Conservation (phyloP, 2,797 vertebrate species). For the Sebastes alutus region DNA sequence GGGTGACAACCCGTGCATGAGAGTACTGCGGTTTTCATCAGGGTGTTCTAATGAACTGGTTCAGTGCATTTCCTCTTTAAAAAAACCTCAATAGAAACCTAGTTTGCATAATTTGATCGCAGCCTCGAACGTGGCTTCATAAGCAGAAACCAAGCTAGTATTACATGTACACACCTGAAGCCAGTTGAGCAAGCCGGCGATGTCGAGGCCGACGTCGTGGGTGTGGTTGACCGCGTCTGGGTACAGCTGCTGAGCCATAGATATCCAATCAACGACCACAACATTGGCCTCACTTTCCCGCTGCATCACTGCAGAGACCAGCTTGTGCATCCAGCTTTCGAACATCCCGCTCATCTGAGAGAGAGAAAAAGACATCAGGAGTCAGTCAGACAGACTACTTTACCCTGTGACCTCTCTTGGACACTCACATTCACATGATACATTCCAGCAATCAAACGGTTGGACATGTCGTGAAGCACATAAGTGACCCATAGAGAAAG, state of each 20-base stretch:
- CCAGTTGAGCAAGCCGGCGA: constrained; percentile 90
- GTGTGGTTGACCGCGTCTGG: constrained; percentile 91
- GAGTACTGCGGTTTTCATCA: not conserved
- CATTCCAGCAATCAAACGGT: constrained; percentile 41
- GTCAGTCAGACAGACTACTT: not conserved
- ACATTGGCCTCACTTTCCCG: constrained; percentile 89
- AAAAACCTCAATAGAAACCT: not conserved
- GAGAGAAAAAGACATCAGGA: not conserved
- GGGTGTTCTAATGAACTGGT: not conserved
- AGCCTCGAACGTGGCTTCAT: not conserved
- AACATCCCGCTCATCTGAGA: constrained; percentile 91
- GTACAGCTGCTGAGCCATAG: constrained; percentile 91
- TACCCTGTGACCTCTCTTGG: not conserved
- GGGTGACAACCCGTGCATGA: not conserved
- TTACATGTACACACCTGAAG: constrained; percentile 85
- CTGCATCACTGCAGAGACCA: constrained; percentile 87
- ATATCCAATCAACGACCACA: constrained; percentile 92
- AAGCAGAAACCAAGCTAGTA: not conserved
- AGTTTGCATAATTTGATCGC: not conserved
- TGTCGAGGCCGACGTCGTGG: constrained; percentile 79
- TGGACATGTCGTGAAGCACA: not conserved
- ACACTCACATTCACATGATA: constrained; percentile 27
- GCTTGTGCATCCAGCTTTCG: constrained; percentile 88
- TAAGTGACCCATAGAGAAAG: not conserved
- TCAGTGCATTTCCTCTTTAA: not conserved